phyloP scores from a whole-genome alignment of 2,888 invertebrate genomes.

The Teleiodes luculella region DNA sequence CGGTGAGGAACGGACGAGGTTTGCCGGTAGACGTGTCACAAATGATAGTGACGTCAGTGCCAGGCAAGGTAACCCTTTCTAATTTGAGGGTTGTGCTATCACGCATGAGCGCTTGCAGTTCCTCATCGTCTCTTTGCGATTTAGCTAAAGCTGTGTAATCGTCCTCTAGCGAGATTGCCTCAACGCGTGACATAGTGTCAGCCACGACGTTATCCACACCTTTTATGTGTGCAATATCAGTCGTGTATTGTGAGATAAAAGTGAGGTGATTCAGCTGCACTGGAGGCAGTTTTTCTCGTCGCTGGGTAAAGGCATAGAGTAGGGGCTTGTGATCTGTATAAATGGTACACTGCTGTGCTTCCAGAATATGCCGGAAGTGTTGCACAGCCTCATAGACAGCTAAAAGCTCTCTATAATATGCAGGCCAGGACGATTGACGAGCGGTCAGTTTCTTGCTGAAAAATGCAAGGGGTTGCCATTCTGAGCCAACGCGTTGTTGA shows the following conservation, averaged over 20 bases:
- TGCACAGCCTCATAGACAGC: conserved; percentile 25
- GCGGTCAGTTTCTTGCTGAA: conserved; percentile 23
- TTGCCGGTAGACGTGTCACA: conserved; percentile 20
- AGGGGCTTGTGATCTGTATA: conserved; percentile 25
- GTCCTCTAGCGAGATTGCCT: background rate
- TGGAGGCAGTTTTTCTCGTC: background rate
- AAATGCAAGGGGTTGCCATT: conserved; percentile 25
- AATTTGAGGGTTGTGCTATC: conserved; percentile 18
- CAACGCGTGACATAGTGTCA: conserved; percentile 14
- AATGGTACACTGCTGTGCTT: conserved; percentile 20
- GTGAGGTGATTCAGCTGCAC: too few relatives aligned
- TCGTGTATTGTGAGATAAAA: too few relatives aligned
- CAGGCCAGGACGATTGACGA: conserved; percentile 19
- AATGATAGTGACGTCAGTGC: conserved; percentile 13
- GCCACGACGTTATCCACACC: conserved; percentile 16
- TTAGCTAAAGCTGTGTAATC: conserved; percentile 4
- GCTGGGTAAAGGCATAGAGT: conserved; percentile 13
- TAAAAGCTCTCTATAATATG: conserved; percentile 25
- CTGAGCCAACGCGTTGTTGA: conserved; percentile 13
- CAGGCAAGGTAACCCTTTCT: conserved; percentile 17
- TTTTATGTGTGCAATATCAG: conserved; percentile 1
- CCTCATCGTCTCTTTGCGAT: conserved; percentile 3
- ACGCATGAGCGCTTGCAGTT: background rate
- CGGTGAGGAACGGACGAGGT: too few relatives aligned
- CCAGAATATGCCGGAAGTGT: conserved; percentile 26